These are phyloP conservation scores for Pherbina coryleti DNA, from an alignment of 2,888 invertebrate species.

Conservation along the genomic window DNA sequence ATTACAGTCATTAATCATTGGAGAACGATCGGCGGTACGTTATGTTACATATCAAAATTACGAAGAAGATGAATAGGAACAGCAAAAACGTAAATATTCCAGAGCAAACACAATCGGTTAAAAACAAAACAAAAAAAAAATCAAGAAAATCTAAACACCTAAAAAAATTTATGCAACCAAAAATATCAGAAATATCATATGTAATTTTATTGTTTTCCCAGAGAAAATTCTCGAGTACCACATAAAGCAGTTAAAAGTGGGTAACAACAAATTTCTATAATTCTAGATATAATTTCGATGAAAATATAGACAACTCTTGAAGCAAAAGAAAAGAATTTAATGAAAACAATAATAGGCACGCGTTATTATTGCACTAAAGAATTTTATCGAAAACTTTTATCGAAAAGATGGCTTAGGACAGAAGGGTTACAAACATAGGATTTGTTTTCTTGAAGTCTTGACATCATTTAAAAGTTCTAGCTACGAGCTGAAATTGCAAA, in stretches of 20 bases:
- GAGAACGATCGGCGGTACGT: slow-evolving; percentile 92
- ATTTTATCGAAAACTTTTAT: neutral
- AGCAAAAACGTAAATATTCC: slow-evolving; percentile 21
- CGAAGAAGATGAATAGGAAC: slow-evolving; percentile 81
- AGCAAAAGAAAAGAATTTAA: neutral
- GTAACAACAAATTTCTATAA: too few relatives aligned
- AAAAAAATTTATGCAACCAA: slow-evolving; percentile 64
- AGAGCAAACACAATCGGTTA: neutral
- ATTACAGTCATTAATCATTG: slow-evolving; percentile 86
- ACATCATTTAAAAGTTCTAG: neutral
- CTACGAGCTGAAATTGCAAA: too few relatives aligned
- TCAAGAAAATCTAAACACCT: slow-evolving; percentile 52
- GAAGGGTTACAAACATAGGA: neutral
- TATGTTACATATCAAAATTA: slow-evolving; percentile 96
- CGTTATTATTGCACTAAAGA: neutral
- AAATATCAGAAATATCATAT: slow-evolving; percentile 70
- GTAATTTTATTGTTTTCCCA: slow-evolving; percentile 52
- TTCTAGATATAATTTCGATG: too few relatives aligned
- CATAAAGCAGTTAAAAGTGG: neutral
- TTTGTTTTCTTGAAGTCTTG: neutral
- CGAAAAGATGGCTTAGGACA: too few relatives aligned
- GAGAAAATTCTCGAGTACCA: slow-evolving; percentile 27
- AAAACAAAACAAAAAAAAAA: too few relatives aligned
- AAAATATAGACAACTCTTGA: slow-evolving; percentile 12
- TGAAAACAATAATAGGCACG: neutral